These are phyloP conservation scores for Apogon hyalosoma DNA, from an alignment of 2,797 vertebrate species.

Conservation along the genomic window DNA sequence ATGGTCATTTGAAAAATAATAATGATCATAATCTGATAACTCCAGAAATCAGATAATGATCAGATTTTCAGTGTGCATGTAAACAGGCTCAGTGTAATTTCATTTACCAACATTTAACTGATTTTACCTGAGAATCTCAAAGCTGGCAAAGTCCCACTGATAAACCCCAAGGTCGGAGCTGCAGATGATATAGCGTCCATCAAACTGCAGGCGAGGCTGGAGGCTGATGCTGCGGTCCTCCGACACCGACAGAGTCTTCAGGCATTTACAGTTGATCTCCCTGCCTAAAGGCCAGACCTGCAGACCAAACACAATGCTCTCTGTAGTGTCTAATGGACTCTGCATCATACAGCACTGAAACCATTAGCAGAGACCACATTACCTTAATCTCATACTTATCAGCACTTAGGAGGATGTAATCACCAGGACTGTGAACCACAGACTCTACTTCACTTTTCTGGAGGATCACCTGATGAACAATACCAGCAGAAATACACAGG, in stretches of 20 bases:
- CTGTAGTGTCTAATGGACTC: conserved; percentile 1
- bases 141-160: conserved; percentile 99
- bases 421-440: conserved; percentile 95
- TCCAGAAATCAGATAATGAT: no score
- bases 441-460: conserved; percentile 97
- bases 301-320: conserved; percentile 28
- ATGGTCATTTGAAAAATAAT: no score
- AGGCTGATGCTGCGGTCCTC: conserved; percentile 96
- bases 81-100: no score
- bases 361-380: conserved; percentile 22
- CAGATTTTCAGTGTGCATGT: no score
- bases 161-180: conserved; percentile 96
- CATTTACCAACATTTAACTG: no score
- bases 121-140: conserved; percentile 93
- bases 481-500: no score
- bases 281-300: conserved; percentile 98
- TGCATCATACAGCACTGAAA: neutral
- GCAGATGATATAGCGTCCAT: conserved; percentile 96
- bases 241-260: conserved; percentile 95
- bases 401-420: conserved; percentile 95
- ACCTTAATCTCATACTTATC: conserved; percentile 99
- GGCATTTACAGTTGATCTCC: conserved; percentile 98
- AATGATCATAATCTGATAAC: no score
- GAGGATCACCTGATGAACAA: conserved; percentile 89
- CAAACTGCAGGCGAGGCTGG: conserved; percentile 96